Conservation (phyloP, 1,140 invertebrate genomes). For the Neodiprion pinetum region DNA sequence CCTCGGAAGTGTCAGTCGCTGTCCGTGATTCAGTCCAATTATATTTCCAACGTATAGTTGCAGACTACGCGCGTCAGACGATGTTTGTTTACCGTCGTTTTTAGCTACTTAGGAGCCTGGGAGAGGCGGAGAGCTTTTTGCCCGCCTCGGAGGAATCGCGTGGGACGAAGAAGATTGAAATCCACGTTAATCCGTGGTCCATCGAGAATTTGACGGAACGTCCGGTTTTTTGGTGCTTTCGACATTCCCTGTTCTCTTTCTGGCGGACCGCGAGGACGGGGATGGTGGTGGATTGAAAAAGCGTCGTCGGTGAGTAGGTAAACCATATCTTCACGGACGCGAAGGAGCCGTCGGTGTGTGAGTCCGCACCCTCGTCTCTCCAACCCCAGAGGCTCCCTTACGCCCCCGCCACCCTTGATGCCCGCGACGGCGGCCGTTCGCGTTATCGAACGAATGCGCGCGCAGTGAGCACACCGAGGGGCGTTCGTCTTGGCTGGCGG, state of each 20-base stretch:
- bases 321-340: neutral
- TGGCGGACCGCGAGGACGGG: neutral
- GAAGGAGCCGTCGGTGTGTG: neutral
- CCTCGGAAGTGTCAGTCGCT: no score
- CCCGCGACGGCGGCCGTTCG: conserved; percentile 48
- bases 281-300: neutral
- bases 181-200: neutral
- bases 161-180: neutral
- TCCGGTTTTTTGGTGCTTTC: no score
- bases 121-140: neutral
- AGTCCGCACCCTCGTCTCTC: conserved; percentile 18
- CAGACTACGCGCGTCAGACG: no score
- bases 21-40: no score
- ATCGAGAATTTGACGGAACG: no score
- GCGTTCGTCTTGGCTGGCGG: conserved; percentile 19
- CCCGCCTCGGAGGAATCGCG: neutral
- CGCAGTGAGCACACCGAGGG: conserved; percentile 44
- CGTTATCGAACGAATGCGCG: conserved; percentile 63
- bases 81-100: neutral
- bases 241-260: no score
- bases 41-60: no score
- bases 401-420: conserved; percentile 2
- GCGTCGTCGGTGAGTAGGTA: neutral
- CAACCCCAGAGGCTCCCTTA: conserved; percentile 41
- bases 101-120: neutral